These are phyloP conservation scores for Cavia porcellus DNA, from an alignment of 2,113 vertebrate genomes.

Conservation along the genomic window DNA sequence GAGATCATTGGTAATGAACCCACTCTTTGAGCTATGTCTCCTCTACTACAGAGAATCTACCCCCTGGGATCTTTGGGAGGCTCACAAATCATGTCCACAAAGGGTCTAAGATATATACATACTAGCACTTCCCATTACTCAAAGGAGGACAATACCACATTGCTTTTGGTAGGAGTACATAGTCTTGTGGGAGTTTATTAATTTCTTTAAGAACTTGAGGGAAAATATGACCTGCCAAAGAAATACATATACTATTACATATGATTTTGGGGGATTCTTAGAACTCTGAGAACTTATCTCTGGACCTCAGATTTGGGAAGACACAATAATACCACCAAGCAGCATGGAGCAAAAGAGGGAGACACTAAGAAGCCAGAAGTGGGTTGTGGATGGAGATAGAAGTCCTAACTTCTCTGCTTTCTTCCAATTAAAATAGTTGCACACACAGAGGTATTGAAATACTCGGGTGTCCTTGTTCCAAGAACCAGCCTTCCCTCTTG, in stretches of 20 bases:
- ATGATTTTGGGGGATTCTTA: not conserved
- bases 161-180: not conserved
- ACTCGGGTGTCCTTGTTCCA: not conserved
- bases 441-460: not conserved
- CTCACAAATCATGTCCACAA: not conserved
- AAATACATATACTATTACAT: not conserved
- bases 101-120: not conserved
- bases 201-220: not conserved
- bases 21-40: not conserved
- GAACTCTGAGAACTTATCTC: not conserved
- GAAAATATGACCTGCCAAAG: not conserved
- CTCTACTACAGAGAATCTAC: not conserved
- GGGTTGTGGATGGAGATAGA: not conserved
- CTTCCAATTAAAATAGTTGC: not conserved
- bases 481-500: not conserved
- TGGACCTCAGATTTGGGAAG: not conserved
- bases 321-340: not conserved
- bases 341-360: fast-evolving
- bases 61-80: not conserved
- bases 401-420: not conserved
- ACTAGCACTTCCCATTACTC: not conserved
- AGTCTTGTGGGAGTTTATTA: not conserved
- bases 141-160: not conserved
- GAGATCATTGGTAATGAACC: fast-evolving
- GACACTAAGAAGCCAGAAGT: not conserved